A percentile compares a stretch with the other conserved stretches of the same genome.
Evolutionary conservation across 2,113 vertebrate genomes (phyloP).

Genomic region (Passerina amoena): DNA sequence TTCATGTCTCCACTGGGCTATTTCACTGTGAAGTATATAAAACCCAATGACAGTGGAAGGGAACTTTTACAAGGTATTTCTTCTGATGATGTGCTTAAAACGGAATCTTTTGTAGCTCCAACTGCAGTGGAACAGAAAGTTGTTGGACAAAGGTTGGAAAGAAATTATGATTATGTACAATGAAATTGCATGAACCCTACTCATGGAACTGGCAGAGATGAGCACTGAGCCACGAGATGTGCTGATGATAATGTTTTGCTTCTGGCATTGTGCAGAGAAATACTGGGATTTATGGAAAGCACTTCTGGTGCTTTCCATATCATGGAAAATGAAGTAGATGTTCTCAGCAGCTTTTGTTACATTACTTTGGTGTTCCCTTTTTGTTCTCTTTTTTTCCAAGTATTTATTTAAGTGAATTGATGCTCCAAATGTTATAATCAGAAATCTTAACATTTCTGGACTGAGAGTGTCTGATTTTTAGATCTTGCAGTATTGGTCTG

Average conservation of each 20-base stretch:
- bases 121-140: not conserved
- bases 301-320: not conserved
- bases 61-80: not conserved
- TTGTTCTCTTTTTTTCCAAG: not conserved
- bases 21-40: not conserved
- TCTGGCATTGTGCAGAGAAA: not conserved
- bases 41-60: not conserved
- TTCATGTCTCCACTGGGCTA: not conserved
- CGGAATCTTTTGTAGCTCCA: not conserved
- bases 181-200: not conserved
- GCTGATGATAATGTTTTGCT: not conserved
- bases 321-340: not conserved
- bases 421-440: not conserved
- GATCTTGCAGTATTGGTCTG: not conserved
- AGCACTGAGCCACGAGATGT: not conserved
- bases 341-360: not conserved
- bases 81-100: not conserved
- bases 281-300: not conserved
- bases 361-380: not conserved
- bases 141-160: not conserved
- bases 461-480: not conserved
- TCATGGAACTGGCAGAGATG: not conserved
- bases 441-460: not conserved
- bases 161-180: not conserved
- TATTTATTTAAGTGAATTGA: not conserved